Conservation (phyloP, 2,888 invertebrate species). For the Petrolisthes cinctipes region DNA sequence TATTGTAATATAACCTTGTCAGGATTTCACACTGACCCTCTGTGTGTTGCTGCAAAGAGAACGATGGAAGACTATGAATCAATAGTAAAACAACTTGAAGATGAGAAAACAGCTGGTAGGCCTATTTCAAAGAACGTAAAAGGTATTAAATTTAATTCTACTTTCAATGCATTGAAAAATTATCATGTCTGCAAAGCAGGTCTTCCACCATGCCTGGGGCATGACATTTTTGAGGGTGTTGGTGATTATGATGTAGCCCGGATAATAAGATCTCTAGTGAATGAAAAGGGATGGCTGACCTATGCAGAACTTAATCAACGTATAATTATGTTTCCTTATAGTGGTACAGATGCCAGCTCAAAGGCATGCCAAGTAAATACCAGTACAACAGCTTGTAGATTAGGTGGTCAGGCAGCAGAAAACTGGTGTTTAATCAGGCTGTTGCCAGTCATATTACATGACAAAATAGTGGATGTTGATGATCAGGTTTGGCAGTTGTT, state of each 20-base stretch:
- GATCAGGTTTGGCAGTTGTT: slow-evolving; percentile 25
- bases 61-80: not conserved
- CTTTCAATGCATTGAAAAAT: slow-evolving; percentile 27
- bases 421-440: slow-evolving; percentile 26
- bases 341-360: slow-evolving; percentile 17
- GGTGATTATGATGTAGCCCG: slow-evolving; percentile 10
- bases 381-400: slow-evolving; percentile 1
- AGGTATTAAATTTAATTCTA: slow-evolving; percentile 26
- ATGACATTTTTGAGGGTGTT: slow-evolving; percentile 28
- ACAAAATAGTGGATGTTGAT: slow-evolving; percentile 13
- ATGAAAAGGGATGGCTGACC: slow-evolving; percentile 18
- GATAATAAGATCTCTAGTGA: slow-evolving; percentile 1
- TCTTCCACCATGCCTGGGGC: slow-evolving; percentile 22
- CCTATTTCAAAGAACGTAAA: not conserved
- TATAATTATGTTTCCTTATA: not conserved
- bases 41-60: slow-evolving; percentile 6
- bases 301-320: slow-evolving; percentile 21
- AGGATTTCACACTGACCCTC: slow-evolving; percentile 13
- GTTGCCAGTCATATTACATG: slow-evolving; percentile 8
- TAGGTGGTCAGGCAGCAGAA: slow-evolving; percentile 24
- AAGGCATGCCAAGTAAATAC: slow-evolving; percentile 24
- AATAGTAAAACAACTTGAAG: not conserved
- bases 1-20: slow-evolving; percentile 2
- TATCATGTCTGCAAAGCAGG: slow-evolving; percentile 17
- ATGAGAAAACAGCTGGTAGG: too few species aligned